These are phyloP conservation scores for Smittia sp. DNA, from an alignment of 2,888 invertebrate species.

Conservation along the genomic window DNA sequence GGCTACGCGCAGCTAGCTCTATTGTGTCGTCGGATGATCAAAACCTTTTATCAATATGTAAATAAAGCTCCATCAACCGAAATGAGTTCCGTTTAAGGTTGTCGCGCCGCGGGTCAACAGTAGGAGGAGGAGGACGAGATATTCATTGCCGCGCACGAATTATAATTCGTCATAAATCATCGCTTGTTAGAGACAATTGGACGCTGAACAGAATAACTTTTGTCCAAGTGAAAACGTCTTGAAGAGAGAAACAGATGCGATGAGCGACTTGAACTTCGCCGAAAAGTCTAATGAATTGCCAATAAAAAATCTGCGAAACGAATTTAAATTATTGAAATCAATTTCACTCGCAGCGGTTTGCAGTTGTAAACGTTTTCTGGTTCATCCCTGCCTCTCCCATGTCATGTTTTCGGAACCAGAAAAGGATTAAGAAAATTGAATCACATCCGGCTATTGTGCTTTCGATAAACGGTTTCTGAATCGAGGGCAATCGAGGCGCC, in stretches of 20 bases:
- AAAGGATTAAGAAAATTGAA: neutral
- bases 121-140: neutral
- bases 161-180: neutral
- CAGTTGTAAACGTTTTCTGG: neutral
- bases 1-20: neutral
- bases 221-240: neutral
- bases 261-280: neutral
- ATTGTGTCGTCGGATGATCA: neutral
- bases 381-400: neutral
- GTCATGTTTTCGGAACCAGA: neutral
- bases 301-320: neutral
- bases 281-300: neutral
- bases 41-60: neutral
- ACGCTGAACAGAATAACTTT: neutral
- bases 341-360: neutral
- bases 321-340: neutral
- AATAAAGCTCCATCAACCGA: neutral
- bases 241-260: neutral
- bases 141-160: neutral
- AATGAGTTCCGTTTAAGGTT: neutral
- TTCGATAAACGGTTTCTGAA: neutral
- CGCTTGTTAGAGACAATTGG: neutral
- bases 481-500: constrained; percentile 12
- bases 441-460: neutral
- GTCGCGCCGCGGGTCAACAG: neutral